Evolutionary conservation across 2,113 vertebrate species (phyloP).

Genomic region (Rhagologus leucostigma): DNA sequence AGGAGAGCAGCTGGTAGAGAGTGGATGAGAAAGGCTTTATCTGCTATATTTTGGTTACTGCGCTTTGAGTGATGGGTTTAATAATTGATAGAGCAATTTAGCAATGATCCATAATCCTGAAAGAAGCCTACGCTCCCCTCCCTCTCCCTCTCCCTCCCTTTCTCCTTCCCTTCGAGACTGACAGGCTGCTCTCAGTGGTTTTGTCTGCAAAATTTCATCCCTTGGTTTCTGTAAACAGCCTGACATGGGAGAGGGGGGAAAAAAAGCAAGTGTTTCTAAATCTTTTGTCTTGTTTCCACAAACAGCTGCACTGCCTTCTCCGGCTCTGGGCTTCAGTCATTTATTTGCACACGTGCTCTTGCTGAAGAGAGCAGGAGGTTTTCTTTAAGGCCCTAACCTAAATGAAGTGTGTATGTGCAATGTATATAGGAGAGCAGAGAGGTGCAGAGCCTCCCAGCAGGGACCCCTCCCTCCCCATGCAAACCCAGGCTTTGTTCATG

Average conservation of each 20-base stretch:
- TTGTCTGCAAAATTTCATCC: slow-evolving; percentile 40
- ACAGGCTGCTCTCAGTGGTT: slow-evolving; percentile 37
- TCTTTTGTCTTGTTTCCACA: slow-evolving; percentile 43
- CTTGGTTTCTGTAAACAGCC: slow-evolving; percentile 49
- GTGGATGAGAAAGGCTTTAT: slow-evolving; percentile 56
- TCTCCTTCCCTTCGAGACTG: background rate
- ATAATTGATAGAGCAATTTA: slow-evolving; percentile 67
- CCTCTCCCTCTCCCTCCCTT: background rate
- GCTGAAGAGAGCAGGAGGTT: slow-evolving; percentile 7
- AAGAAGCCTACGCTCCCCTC: slow-evolving; percentile 20
- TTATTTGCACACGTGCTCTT: background rate
- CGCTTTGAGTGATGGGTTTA: slow-evolving; percentile 47
- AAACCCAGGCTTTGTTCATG: background rate
- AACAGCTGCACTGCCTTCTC: slow-evolving; percentile 26
- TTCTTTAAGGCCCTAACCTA: background rate
- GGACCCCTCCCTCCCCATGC: background rate
- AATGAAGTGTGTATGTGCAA: background rate
- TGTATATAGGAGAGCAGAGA: background rate
- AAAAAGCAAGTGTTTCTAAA: slow-evolving; percentile 2
- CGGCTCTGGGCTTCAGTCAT: background rate
- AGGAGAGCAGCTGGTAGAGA: slow-evolving; percentile 49
- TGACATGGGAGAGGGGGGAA: background rate
- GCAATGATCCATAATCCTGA: slow-evolving; percentile 62
- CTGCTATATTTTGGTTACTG: slow-evolving; percentile 59
- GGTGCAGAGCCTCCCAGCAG: background rate